These are phyloP conservation scores for Rhynchomys soricoides DNA, from an alignment of 2,113 vertebrate species.

Conservation along the genomic window DNA sequence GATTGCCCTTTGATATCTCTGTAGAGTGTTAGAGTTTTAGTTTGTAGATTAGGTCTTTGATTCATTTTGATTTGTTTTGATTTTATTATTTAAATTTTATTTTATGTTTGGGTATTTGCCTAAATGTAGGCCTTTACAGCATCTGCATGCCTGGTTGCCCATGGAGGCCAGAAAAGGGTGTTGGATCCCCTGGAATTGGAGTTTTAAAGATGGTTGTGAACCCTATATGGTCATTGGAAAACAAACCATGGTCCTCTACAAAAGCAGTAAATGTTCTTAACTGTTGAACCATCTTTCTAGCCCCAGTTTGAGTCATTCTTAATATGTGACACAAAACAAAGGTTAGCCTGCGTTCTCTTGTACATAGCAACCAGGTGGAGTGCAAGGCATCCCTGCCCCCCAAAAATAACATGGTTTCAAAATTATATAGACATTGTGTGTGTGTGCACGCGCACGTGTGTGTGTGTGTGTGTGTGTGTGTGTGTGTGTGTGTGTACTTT, in stretches of 20 bases:
- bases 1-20: background rate
- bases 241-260: background rate
- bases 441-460: background rate
- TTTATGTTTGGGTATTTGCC: background rate
- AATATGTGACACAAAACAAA: background rate
- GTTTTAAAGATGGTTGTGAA: background rate
- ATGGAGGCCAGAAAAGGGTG: background rate
- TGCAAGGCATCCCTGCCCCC: background rate
- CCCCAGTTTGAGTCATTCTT: background rate
- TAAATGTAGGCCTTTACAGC: background rate
- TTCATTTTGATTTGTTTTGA: background rate
- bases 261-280: background rate
- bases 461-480: background rate
- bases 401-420: slow-evolving; percentile 72
- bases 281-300: background rate
- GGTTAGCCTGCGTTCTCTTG: background rate
- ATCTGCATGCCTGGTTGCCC: background rate
- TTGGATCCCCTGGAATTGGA: background rate
- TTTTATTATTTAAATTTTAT: background rate
- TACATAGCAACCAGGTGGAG: slow-evolving; percentile 1
- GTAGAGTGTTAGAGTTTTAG: background rate
- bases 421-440: too few relatives aligned
- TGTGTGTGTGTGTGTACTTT: background rate
- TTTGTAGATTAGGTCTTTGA: background rate
- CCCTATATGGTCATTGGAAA: background rate